These are phyloP conservation scores for Seriola aureovittata DNA, from an alignment of 2,113 vertebrate species.

Conservation along the genomic window DNA sequence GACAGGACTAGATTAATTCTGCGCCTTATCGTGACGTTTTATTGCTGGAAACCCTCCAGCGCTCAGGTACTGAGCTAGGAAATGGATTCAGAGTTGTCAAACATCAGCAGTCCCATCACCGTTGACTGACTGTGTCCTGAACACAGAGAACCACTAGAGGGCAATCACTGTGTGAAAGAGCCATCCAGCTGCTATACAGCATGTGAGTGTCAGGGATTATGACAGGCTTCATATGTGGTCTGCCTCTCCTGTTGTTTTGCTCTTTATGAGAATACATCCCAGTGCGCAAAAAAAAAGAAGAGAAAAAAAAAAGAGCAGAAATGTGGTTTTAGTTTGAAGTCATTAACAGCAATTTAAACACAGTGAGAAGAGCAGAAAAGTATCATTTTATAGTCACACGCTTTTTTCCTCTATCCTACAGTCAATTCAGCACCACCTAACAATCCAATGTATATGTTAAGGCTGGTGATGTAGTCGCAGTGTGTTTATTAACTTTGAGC, in stretches of 20 bases:
- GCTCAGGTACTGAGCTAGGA: background rate
- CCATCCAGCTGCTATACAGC: constrained; percentile 1
- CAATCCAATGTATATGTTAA: background rate
- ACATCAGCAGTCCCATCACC: background rate
- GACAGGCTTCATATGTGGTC: constrained; percentile 4
- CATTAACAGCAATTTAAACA: constrained; percentile 1
- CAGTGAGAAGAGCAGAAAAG: background rate
- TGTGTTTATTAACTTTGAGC: background rate
- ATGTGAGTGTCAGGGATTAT: constrained; percentile 4
- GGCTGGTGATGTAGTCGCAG: background rate
- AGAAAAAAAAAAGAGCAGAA: background rate
- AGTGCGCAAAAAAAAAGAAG: background rate
- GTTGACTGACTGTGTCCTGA: constrained; percentile 23
- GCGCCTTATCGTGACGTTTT: background rate
- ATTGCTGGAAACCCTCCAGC: background rate
- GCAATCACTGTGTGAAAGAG: constrained; percentile 56
- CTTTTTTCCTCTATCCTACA: background rate
- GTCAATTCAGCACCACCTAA: too few species aligned
- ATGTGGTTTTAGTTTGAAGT: background rate
- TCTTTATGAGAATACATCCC: background rate
- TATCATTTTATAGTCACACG: background rate
- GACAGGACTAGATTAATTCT: background rate
- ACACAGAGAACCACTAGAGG: constrained; percentile 74
- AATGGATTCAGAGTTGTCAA: constrained; percentile 18
- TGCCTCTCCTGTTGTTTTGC: background rate